phyloP scores from a whole-genome alignment of 2,888 invertebrate species.

The Ptilodon capucinus region DNA sequence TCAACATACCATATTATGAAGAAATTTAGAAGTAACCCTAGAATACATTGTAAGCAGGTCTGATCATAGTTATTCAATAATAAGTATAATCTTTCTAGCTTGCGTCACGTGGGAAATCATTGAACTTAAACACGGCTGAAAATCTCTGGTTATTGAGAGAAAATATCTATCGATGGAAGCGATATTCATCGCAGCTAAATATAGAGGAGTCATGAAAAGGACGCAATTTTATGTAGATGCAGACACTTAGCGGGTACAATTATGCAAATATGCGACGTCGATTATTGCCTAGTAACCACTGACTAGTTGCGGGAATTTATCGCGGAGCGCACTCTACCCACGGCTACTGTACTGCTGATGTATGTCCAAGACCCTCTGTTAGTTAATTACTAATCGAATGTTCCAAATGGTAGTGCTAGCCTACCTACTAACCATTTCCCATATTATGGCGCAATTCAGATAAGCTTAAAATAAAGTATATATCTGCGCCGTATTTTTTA shows the following conservation, averaged over 20 bases:
- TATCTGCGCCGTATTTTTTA: too few species aligned
- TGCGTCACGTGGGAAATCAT: constrained; percentile 33
- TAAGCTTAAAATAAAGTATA: too few species aligned
- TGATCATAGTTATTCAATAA: too few species aligned
- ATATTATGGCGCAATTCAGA: too few species aligned
- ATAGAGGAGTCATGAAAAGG: constrained; percentile 69
- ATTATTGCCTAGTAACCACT: constrained; percentile 74
- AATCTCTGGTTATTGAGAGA: constrained; percentile 25
- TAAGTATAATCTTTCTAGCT: too few species aligned
- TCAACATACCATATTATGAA: too few species aligned
- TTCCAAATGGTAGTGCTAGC: not conserved
- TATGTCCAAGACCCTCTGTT: not conserved
- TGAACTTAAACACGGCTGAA: constrained; percentile 41
- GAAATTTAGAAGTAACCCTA: too few species aligned
- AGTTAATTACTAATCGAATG: too few species aligned
- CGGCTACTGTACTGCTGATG: constrained; percentile 24
- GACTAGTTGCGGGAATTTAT: constrained; percentile 73
- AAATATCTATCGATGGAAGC: constrained; percentile 44
- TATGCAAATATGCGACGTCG: constrained; percentile 75
- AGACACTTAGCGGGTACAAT: constrained; percentile 74
- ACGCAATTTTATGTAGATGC: constrained; percentile 79
- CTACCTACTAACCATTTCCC: not conserved
- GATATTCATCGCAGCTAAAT: constrained; percentile 63
- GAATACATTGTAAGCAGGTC: too few species aligned
- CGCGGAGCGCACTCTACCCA: constrained; percentile 31